Evolutionary conservation across 2,888 invertebrate species (phyloP), one percentile per base, ranked within the genome.

Genomic region (Heteropelma amictum): DNA sequence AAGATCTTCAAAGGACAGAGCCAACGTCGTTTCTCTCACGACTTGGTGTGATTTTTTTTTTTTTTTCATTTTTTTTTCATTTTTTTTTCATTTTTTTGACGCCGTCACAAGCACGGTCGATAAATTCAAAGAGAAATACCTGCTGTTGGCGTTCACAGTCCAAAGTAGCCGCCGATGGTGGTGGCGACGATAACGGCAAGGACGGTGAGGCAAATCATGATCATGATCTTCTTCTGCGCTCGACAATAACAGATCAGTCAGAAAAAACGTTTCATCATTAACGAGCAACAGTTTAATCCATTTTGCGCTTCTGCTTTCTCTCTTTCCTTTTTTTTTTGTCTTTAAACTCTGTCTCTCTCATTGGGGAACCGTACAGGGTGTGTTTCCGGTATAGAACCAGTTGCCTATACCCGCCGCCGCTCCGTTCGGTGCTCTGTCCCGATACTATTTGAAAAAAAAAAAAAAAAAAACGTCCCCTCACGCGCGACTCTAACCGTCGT

Each of bases 161-260:
- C 93, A 85, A 93, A 91, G 88, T 93, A 93, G 87, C 93, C 92
- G 86, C 92, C 93, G 85, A 94, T 91, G 85, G 93, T 93, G 83
- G 93, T 92, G 81, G 92, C 92, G 81, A 93, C 89, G 88, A 96
- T 92, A 88, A 95, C 92, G 87, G 94, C 93, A 89, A 96, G 93
- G 89, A 96, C 92, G 89, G 94, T 93, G 89, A 96, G 92, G 92
- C 96, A 96, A 91, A 96, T 93, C 93, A 96, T 92, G 90, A 96
- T 96, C 94, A 96, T 95, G 89, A 96, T 96, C 93, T 96, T 96
- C 95, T 96, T 96, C 96, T 96, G 93, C 93, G 93, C 90, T 91
- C 86, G 77, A 80, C 82, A 82, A 79, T 76, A 80, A 81, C 74
- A 81, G 56, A 79, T 77, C 63, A 73, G 64, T 70, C 47, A 73